Base-by-base conservation (phyloP, 2,797 vertebrate species). In the Sciurus carolinensis region DNA sequence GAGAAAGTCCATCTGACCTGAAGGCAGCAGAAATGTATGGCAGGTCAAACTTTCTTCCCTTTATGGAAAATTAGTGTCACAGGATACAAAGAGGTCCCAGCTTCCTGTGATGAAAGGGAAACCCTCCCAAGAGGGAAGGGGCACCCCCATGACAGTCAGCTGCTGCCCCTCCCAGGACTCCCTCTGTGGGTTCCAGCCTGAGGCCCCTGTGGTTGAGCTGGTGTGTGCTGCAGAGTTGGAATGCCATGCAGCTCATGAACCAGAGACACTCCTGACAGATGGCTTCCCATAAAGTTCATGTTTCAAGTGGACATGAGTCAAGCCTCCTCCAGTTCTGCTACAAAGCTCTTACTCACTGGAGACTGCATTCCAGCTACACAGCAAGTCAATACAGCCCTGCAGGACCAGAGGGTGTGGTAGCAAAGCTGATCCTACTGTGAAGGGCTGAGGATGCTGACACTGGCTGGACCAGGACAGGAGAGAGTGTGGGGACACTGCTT, bases 161-260 rank as follows among this genome's bases (percentile, higher is more conserved):
- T 75, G 39, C 39, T 42, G 22, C 0, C 44, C 26, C 42, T 52
- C n/a, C 20, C 2, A 0, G 13, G 69, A 11, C 54, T 30, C 36
- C 33, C n/a, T 18, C 2, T 4, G 36, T n/a, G 22, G 22, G 20
- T 39, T 24, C 22, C 22, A 59, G 7, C 57, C 18, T 22, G 22
- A 59, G 22, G 57, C 57, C 57, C 54, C 22, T 59, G 57, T 59
- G 57, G 18, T 22, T 9, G 8, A 9, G 67, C 3, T 6, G 33
- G 24, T 8, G 4, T 0, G 36, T 1, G 26, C 71, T 2, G 26
- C 17, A 2, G 76, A 39, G 0, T 0, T 7, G 30, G 20, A 18
- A 28, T 0, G 2, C 66, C 54, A 4, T 62, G 52, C 4, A 20
- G 67, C 52, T 24, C 8, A 0, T 0, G 66, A 47, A 18, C 33